Evolutionary conservation across 1,140 invertebrate genomes (phyloP).

Genomic region (Drosophila lacteicornis): DNA sequence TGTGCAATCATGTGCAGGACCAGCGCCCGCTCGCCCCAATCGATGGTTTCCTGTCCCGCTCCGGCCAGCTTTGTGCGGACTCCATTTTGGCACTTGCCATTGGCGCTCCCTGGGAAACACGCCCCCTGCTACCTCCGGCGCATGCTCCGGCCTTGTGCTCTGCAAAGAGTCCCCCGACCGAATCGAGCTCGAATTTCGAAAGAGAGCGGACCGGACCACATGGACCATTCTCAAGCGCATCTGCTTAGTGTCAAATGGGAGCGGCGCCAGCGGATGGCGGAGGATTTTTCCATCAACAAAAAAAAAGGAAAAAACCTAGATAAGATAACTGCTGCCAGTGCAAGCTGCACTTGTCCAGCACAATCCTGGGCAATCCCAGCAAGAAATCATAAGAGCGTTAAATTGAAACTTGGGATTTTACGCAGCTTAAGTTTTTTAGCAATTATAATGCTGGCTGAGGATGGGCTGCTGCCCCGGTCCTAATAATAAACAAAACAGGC

Average conservation of each 20-base stretch:
- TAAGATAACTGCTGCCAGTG: conserved; percentile 61
- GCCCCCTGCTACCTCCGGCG: conserved; percentile 46
- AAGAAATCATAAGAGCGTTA: conserved; percentile 73
- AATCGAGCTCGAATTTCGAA: conserved; percentile 61
- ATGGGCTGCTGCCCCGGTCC: background rate
- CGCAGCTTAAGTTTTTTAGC: conserved; percentile 82
- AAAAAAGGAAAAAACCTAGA: conserved; percentile 45
- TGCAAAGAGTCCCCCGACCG: conserved; percentile 17
- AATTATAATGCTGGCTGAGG: conserved; percentile 55
- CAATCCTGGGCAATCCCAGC: conserved; percentile 31
- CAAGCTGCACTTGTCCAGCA: conserved; percentile 60
- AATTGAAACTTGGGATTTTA: conserved; percentile 83
- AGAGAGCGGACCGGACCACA: conserved; percentile 9
- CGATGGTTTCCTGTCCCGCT: conserved; percentile 57
- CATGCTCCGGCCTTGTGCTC: conserved; percentile 53
- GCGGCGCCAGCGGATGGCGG: conserved; percentile 53
- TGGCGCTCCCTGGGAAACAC: conserved; percentile 57
- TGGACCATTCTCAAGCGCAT: conserved; percentile 35
- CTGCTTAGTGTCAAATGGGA: conserved; percentile 74
- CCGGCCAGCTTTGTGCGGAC: conserved; percentile 44
- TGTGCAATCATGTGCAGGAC: conserved; percentile 73
- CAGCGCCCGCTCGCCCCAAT: conserved; percentile 53
- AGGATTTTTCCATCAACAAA: conserved; percentile 23
- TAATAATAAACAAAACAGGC: conserved; percentile 62
- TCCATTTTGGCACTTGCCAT: conserved; percentile 81